phyloP scores from a whole-genome alignment of 2,888 invertebrate genomes.

The Torymus texanus region DNA sequence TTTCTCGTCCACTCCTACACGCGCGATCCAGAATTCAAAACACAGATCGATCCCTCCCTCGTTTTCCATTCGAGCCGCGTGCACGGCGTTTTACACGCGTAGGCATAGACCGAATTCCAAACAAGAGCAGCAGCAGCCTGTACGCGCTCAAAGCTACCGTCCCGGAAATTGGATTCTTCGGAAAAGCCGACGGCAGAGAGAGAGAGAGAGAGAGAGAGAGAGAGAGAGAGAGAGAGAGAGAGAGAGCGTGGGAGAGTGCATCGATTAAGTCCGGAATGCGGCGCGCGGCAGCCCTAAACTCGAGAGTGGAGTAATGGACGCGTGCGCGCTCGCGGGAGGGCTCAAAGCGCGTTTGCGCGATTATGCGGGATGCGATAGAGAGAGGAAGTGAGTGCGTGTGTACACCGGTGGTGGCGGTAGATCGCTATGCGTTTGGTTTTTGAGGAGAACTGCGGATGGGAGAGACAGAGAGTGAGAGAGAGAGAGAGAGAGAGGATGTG shows the following conservation, averaged over 20 bases:
- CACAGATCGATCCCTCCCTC: slow-evolving; percentile 33
- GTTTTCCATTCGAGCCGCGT: slow-evolving; percentile 45
- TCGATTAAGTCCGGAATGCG: slow-evolving; percentile 50
- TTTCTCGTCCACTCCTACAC: slow-evolving; percentile 8
- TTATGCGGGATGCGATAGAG: no score
- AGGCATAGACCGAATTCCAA: slow-evolving; percentile 48
- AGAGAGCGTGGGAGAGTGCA: no score
- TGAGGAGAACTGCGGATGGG: no score
- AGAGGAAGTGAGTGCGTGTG: no score
- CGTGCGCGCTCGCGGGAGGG: not conserved
- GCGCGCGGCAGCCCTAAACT: not conserved
- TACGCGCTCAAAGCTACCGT: not conserved
- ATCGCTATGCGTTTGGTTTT: no score
- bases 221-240: no score
- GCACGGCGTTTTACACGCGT: not conserved
- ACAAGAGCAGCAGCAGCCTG: slow-evolving; percentile 16
- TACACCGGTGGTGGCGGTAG: no score
- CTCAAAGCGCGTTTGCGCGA: slow-evolving; percentile 11
- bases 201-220: not conserved
- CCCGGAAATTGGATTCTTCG: slow-evolving; percentile 52
- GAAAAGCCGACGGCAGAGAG: slow-evolving; percentile 33
- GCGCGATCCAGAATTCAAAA: slow-evolving; percentile 42
- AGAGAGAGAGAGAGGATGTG: no score
- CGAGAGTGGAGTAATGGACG: slow-evolving; percentile 4
- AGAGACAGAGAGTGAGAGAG: no score